phyloP scores from a whole-genome alignment of 2,888 invertebrate genomes.

The Ormia ochracea region DNA sequence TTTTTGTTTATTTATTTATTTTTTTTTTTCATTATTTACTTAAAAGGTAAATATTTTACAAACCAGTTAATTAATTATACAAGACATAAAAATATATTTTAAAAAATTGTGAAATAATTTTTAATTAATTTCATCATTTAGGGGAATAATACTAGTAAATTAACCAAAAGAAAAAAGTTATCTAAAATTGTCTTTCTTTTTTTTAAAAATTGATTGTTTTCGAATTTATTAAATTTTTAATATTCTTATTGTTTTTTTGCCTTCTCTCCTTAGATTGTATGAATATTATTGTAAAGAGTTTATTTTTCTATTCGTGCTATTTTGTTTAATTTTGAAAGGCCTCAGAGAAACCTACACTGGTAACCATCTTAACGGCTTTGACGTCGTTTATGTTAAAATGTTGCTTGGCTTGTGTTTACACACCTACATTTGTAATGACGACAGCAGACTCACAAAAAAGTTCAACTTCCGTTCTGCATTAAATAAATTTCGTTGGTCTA shows the following conservation, averaged over 20 bases:
- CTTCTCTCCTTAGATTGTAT: too few relatives aligned
- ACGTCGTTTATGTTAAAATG: background rate
- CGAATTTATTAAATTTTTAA: too few relatives aligned
- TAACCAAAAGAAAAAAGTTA: background rate
- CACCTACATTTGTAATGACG: conserved; percentile 14
- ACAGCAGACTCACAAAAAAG: background rate
- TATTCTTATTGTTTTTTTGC: too few relatives aligned
- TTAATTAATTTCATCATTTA: conserved; percentile 18
- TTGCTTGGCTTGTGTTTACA: background rate
- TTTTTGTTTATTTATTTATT: too few relatives aligned
- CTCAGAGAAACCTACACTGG: conserved; percentile 6
- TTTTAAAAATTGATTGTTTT: too few relatives aligned
- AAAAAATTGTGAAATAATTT: conserved; percentile 29
- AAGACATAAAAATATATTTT: background rate
- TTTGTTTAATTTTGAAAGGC: background rate
- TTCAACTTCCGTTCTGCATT: conserved; percentile 54
- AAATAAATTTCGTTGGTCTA: background rate
- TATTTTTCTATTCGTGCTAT: background rate
- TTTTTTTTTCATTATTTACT: too few relatives aligned
- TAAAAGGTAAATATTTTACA: conserved; percentile 1
- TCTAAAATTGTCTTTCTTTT: background rate
- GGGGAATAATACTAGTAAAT: background rate
- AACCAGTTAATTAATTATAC: conserved; percentile 34
- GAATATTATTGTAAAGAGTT: too few relatives aligned
- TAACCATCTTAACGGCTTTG: conserved; percentile 15